Evolutionary conservation across 2,797 vertebrate genomes (phyloP), one percentile per base, ranked within the genome.

Genomic region (Catostomus latipinnis): DNA sequence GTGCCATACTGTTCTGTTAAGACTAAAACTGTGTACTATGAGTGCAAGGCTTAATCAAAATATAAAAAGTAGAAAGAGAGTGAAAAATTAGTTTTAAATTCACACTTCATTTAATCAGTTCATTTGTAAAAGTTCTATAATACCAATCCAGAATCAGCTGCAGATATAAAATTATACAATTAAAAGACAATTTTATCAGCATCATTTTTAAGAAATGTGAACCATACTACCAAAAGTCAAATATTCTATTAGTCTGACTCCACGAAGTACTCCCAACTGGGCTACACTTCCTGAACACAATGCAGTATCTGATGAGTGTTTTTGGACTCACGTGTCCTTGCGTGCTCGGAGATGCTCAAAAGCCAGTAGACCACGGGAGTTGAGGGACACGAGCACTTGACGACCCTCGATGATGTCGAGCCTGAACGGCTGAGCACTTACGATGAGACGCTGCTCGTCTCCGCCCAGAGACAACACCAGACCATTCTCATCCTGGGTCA

Each of bases 301-400:
- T 4, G 13, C 43, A 34, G 9, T 18, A 48, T 66, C 45, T 50
- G 52, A 16, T 10, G 48, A 12, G 11, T n/a, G 61, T n/a, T 0
- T 56, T 70, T 48, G 16, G 81, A 95, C 97, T 97, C 94, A 98
- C 97, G 96, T 96, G 95, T 96, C 96, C 94, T 95, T 96, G 88
- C 94, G 96, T 58, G 90, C 92, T 77, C 96, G 93, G 85, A 96
- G 94, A 79, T 96, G 96, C 89, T 98, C 97, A 6, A 97, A 96
- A n/a, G 92, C 88, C 84, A 98, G 88, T 56, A 98, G 94, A 65
- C 97, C 97, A 0, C 96, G 95, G 0, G 97, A 96, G 86, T 98
- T 98, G 75, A 98, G 91, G 6, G 96, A 98, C 90, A 97, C 91
- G 83, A 98, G 91, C 81, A 98, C 94, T n/a, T 95, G 92, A 0